Evolutionary conservation across 1,140 invertebrate genomes (phyloP), one percentile per base, ranked within the genome.

Genomic region (Schlechtendalia chinensis): DNA sequence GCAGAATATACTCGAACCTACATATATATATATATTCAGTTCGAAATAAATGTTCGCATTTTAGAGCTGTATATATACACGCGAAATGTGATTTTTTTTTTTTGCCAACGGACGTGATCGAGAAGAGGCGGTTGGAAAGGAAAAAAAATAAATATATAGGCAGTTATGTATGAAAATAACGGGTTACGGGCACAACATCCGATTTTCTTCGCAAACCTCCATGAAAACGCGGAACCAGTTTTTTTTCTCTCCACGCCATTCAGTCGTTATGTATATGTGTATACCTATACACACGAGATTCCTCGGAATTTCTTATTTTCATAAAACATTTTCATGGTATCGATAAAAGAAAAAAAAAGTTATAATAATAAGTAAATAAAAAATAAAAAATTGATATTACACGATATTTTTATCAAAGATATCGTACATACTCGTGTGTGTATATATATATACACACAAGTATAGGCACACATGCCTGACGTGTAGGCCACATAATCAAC

Each of bases 181-280:
- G 75, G 75, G 75, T 79, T 50, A 63, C 75, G 54, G 22, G 74
- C 74, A 77, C 74, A 77, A 77, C 74, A 77, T 77, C 74, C 74
- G 75, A 79, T 79, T 79, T 79, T 79, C 75, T 63, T 79, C 56
- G 75, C 75, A 27, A 77, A 77, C 74, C 27, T 59, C 56, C 32
- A 27, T 45, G 59, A 59, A 79, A 79, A 79, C 75, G 75, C 75
- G 75, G 58, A 79, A 79, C 75, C 75, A 61, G 69, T 61, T 61
- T 77, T 54, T 61, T 79, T 75, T 45, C 39, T 50, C 32, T 77
- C 54, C 32, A 77, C 74, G 56, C 74, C 74, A 39, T 77, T 59
- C 32, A 59, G n/a, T 77, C 56, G 59, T 75, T 75, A 75, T 58
- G 17, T 58, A 3, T 22, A 11, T 2, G 24, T 16, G 24, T 8